Conservation (phyloP, 37 sponge, comb jelly and placozoan genomes). For the Geodia barretti region DNA sequence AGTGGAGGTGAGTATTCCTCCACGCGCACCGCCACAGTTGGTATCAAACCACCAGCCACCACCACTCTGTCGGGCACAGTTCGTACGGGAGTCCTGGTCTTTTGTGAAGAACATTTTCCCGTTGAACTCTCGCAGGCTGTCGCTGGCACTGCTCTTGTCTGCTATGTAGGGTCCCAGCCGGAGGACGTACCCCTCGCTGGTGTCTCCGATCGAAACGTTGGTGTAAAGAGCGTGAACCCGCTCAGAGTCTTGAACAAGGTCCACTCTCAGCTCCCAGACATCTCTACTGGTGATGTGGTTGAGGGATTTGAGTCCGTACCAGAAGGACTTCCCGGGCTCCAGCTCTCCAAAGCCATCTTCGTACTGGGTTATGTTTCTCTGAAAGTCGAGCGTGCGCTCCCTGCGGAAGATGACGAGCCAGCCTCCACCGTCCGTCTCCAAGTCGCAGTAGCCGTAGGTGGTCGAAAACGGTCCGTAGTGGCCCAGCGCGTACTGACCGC, state of each 20-base stretch:
- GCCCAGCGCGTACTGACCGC: not conserved
- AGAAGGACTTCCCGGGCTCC: slow-evolving; percentile 10
- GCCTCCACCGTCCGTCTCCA: slow-evolving; percentile 15
- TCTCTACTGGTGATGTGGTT: slow-evolving; percentile 15
- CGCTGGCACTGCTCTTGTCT: not conserved
- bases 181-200: slow-evolving; percentile 11
- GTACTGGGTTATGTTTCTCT: slow-evolving; percentile 27
- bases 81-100: not conserved
- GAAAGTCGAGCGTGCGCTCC: slow-evolving; percentile 5
- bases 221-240: not conserved
- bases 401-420: slow-evolving; percentile 47
- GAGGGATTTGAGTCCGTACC: slow-evolving; percentile 50
- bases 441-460: slow-evolving; percentile 26
- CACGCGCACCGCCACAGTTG: not conserved
- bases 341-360: slow-evolving; percentile 67
- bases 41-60: slow-evolving; percentile 57
- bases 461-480: slow-evolving; percentile 5
- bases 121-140: slow-evolving; percentile 13
- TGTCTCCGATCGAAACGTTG: not conserved
- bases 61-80: not conserved
- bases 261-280: slow-evolving; percentile 41
- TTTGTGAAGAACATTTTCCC: slow-evolving; percentile 5
- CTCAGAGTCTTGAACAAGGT: not conserved
- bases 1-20: not conserved
- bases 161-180: not conserved